Base-by-base conservation (phyloP, 2,797 vertebrate genomes). In the Galago senegalensis region DNA sequence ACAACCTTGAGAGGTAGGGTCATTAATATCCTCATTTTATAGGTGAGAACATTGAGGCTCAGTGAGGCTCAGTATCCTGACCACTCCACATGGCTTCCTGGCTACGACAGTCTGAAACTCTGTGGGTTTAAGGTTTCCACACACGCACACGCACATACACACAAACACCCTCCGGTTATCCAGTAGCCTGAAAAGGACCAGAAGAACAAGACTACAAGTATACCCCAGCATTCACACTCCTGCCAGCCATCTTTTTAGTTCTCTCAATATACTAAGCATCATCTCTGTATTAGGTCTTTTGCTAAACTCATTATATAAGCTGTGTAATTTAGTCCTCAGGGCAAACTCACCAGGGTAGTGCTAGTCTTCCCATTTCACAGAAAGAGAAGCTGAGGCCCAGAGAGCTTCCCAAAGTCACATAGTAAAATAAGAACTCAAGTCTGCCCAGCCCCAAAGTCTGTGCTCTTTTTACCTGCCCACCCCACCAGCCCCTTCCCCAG, bases 331-430 rank as follows among this genome's bases (percentile, higher is more conserved):
- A 0, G 17, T 49, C 73, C 81, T 73, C 17, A 1, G 84, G 81
- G 69, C 29, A 27, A n/a, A 34, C 56, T 31, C 7, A 3, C 76
- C 5, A 9, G 7, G 21, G 46, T n/a, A 25, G 10, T 37, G 16
- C 14, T 69, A 2, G 27, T 61, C 83, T 79, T 63, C 75, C 72
- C 43, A 40, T 43, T 34, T 73, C 73, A 53, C 80, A 85, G 76
- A 76, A 53, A 93, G 96, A 97, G 96, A 93, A 16, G 96, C 90
- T 5, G 43, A 87, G 87, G 49, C 82, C 81, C 86, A 60, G 43
- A 43, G n/a, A 94, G 2, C 31, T 46, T 18, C 34, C 69, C 31
- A 2, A 13, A 84, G 40, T 17, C 93, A n/a, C 2, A 3, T 4
- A 56, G 70, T 34, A 56, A 85, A 77, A 43, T 63, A 11, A 14